A percentile compares a stretch with the other conserved stretches of the same genome.
phyloP scores from a whole-genome alignment of 2,113 vertebrate species.

The Eolophus roseicapilla region DNA sequence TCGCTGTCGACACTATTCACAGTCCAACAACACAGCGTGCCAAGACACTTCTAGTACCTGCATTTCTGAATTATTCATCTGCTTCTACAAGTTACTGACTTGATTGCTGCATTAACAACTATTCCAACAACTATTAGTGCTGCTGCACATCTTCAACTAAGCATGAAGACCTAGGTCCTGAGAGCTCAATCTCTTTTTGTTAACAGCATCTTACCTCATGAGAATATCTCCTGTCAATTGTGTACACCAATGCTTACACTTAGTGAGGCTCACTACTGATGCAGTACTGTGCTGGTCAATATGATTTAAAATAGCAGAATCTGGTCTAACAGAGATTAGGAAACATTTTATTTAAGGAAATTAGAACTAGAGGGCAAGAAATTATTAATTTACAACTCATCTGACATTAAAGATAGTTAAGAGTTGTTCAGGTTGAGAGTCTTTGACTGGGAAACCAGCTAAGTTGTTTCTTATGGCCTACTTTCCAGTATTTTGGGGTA shows the following conservation, averaged over 20 bases:
- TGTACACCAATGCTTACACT: neutral
- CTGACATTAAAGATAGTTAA: neutral
- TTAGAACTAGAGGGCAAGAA: neutral
- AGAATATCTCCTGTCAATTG: neutral
- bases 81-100: neutral
- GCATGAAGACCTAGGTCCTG: neutral
- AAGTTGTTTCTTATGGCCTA: neutral
- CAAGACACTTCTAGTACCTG: neutral
- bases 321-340: neutral
- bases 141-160: neutral
- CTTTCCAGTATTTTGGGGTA: neutral
- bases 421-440: neutral
- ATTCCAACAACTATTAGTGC: neutral
- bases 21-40: rapidly evolving
- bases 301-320: neutral
- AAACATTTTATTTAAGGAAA: neutral
- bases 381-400: neutral
- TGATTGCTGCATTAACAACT: neutral
- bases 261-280: neutral
- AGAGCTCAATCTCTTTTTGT: neutral
- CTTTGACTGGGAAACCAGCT: neutral
- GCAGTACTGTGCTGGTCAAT: too few species aligned
- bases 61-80: neutral
- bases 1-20: neutral
- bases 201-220: neutral